A percentile compares a stretch with the other conserved stretches of the same genome.
These are phyloP conservation scores for Tympanuchus pallidicinctus DNA, from an alignment of 2,113 vertebrate genomes.

Conservation along the genomic window DNA sequence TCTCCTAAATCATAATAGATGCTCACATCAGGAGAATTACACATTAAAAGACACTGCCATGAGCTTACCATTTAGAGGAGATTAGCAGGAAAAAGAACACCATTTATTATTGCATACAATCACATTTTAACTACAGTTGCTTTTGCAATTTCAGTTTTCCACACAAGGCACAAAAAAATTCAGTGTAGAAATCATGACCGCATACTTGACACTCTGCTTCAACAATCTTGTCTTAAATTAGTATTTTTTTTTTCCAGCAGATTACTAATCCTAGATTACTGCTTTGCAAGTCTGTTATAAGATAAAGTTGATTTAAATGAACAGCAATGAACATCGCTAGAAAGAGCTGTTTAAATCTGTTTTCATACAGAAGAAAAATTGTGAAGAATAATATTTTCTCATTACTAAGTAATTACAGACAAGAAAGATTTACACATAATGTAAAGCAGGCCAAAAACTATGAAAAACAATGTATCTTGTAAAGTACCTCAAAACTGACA, in stretches of 20 bases:
- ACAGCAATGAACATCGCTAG: not conserved
- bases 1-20: not conserved
- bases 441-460: not conserved
- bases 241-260: not conserved
- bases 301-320: slow-evolving; percentile 15
- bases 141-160: not conserved
- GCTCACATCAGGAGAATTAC: not conserved
- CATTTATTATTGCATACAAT: not conserved
- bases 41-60: not conserved
- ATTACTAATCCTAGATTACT: not conserved
- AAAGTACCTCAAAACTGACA: not conserved
- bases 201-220: not conserved
- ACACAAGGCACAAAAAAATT: not conserved
- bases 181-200: not conserved
- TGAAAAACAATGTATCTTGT: not conserved
- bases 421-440: not conserved
- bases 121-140: not conserved
- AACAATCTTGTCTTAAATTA: not conserved
- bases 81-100: not conserved
- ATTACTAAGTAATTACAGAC: not conserved
- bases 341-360: not conserved
- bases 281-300: not conserved
- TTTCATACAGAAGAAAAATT: not conserved
- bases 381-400: not conserved
- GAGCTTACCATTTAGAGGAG: not conserved